phyloP scores from a whole-genome alignment of 2,797 vertebrate genomes.

The Leuciscus waleckii region DNA sequence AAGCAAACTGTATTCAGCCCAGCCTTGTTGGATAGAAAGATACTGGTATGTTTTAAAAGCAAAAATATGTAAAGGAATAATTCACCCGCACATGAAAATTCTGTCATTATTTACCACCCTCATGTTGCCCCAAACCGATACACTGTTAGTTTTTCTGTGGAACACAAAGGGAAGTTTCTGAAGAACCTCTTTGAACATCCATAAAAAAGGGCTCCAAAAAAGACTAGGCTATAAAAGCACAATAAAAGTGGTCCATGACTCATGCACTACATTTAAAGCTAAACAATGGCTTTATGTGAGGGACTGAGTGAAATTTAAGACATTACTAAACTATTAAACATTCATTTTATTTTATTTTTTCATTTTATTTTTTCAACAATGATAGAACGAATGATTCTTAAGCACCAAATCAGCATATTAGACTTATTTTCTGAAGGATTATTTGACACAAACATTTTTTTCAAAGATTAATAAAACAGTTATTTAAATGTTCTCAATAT shows the following conservation, averaged over 20 bases:
- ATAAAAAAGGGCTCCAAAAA: constrained; percentile 18
- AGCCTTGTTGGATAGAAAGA: background rate
- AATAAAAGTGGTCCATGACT: constrained; percentile 10
- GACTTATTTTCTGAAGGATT: too few species aligned
- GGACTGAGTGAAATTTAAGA: background rate
- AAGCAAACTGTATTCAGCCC: constrained; percentile 38
- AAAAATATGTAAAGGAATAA: background rate
- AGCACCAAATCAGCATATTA: background rate
- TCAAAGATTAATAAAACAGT: too few species aligned
- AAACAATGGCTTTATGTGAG: constrained; percentile 18
- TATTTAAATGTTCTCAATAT: too few species aligned
- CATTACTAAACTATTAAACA: background rate
- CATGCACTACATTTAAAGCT: background rate
- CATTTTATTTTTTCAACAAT: background rate
- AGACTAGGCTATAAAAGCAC: constrained; percentile 16
- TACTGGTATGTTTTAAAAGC: background rate
- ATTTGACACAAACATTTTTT: too few species aligned
- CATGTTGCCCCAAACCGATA: background rate
- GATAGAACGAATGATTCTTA: background rate
- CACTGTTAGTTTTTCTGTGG: background rate
- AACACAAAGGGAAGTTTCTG: constrained; percentile 6
- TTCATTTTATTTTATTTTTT: too few species aligned
- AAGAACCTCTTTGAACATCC: background rate
- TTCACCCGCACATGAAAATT: background rate
- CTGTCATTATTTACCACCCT: constrained; percentile 3